These are phyloP conservation scores for Pachyseris speciosa DNA, from an alignment of 64 coral and sea anemone genomes.

Conservation along the genomic window DNA sequence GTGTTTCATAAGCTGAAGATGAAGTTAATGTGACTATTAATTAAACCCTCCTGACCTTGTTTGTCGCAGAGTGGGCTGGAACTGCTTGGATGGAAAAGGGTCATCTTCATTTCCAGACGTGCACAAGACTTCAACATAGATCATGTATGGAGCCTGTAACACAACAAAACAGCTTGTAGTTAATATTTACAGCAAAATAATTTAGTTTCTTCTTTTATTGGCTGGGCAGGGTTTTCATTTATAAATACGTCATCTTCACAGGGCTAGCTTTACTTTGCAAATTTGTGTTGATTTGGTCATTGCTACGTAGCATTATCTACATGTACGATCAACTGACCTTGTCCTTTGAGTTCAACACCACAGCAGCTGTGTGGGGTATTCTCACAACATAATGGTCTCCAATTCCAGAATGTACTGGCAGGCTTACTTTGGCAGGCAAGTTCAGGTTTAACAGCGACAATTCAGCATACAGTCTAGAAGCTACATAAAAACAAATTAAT, in stretches of 20 bases:
- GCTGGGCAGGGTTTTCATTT: too few species aligned
- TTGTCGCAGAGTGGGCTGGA: slow-evolving; percentile 81
- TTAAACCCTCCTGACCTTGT: slow-evolving; percentile 74
- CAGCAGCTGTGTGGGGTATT: slow-evolving; percentile 96
- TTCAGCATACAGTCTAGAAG: slow-evolving; percentile 93
- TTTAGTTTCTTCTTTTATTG: background rate
- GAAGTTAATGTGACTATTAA: too few species aligned
- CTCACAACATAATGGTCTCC: slow-evolving; percentile 98
- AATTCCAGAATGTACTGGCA: slow-evolving; percentile 82
- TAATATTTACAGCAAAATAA: too few species aligned
- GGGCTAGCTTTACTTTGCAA: too few species aligned
- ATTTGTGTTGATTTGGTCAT: too few species aligned
- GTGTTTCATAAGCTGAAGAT: too few species aligned
- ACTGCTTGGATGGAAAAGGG: slow-evolving; percentile 85
- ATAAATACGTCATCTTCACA: too few species aligned
- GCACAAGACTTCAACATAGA: slow-evolving; percentile 95
- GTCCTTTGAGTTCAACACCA: slow-evolving; percentile 97
- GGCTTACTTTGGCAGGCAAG: slow-evolving; percentile 86
- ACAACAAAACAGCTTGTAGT: background rate
- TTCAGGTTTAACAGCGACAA: slow-evolving; percentile 95
- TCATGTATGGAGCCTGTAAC: slow-evolving; percentile 92
- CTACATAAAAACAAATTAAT: slow-evolving; percentile 13
- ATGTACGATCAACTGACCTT: slow-evolving; percentile 69
- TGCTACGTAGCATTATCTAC: background rate
- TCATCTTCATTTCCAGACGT: slow-evolving; percentile 76